These are phyloP conservation scores for Dyspetes luteomarginatus DNA, from an alignment of 2,888 invertebrate species.

Conservation along the genomic window DNA sequence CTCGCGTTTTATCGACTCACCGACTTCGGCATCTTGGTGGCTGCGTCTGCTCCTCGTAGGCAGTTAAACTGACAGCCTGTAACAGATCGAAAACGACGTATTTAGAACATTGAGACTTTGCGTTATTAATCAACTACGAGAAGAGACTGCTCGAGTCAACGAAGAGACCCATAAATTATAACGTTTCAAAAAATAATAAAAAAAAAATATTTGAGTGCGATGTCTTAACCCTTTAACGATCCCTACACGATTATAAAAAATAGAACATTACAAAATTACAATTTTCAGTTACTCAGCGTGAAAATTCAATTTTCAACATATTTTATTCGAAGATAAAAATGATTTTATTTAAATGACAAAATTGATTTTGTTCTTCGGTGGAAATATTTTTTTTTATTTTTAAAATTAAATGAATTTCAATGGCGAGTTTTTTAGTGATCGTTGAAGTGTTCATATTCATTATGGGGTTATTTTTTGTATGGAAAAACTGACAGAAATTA, in stretches of 20 bases:
- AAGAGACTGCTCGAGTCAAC: conserved; percentile 12
- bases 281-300: too few species aligned
- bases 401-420: neutral
- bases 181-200: neutral
- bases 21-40: conserved; percentile 80
- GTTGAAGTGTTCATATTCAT: neutral
- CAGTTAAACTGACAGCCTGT: conserved; percentile 76
- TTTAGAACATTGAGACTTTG: conserved; percentile 52
- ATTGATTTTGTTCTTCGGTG: too few species aligned
- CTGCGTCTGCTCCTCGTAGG: conserved; percentile 70
- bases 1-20: conserved; percentile 70
- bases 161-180: neutral
- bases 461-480: neutral
- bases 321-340: too few species aligned
- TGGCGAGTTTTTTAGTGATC: neutral
- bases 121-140: conserved; percentile 38
- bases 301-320: too few species aligned
- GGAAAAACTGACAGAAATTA: neutral
- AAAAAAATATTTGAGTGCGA: neutral
- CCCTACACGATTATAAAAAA: too few species aligned
- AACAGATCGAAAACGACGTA: conserved; percentile 71
- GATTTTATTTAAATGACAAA: too few species aligned
- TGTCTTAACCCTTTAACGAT: too few species aligned
- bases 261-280: too few species aligned
- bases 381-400: too few species aligned